Evolutionary conservation across 2,797 vertebrate species (phyloP).

Genomic region (Acanthiza pusilla): DNA sequence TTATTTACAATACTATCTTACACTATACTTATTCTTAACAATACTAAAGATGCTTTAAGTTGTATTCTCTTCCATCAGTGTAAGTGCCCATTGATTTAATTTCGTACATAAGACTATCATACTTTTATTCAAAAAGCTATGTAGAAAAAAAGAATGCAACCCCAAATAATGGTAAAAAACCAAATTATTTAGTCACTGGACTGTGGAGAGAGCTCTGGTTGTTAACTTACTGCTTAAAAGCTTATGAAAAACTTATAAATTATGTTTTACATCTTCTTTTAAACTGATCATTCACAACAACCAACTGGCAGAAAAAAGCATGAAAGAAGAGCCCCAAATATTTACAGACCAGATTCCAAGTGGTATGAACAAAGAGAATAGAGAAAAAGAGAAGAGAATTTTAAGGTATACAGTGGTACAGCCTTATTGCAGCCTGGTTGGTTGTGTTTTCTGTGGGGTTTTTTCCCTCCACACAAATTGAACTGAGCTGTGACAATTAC

Average conservation of each 20-base stretch:
- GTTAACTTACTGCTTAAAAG: background rate
- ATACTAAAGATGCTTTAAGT: background rate
- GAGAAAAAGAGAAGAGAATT: background rate
- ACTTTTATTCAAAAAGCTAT: background rate
- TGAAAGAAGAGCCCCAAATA: background rate
- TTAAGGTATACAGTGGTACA: background rate
- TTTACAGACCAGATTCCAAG: background rate
- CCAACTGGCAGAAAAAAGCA: background rate
- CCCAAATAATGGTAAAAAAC: background rate
- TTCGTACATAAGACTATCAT: background rate
- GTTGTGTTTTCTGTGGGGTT: accelerated
- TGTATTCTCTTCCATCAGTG: background rate
- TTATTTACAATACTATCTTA: background rate
- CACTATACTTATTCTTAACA: background rate
- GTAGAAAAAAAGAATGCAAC: background rate
- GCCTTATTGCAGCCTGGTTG: background rate
- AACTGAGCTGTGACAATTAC: background rate
- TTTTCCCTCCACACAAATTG: background rate
- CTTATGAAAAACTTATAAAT: background rate
- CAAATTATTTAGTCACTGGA: background rate
- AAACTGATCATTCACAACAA: background rate
- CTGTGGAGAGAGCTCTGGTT: background rate
- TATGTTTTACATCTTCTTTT: background rate
- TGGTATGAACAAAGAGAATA: background rate
- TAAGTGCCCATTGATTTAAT: background rate